Conservation (phyloP, 2,888 invertebrate genomes). For the Pseudococcus longispinus region DNA sequence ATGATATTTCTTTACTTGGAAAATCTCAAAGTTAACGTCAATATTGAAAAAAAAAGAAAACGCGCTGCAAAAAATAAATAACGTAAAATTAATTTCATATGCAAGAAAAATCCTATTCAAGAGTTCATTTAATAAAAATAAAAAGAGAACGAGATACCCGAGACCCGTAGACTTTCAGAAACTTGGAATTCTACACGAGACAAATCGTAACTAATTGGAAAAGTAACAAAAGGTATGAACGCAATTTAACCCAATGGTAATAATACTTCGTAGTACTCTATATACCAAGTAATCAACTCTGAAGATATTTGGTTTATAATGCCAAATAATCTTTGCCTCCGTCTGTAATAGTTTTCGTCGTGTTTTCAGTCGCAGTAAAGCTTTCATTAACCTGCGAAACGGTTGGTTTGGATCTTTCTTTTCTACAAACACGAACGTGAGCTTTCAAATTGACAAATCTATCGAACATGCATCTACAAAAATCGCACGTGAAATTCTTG, state of each 20-base stretch:
- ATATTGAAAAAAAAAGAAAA: background rate
- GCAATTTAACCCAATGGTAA: background rate
- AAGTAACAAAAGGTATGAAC: background rate
- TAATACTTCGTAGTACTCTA: background rate
- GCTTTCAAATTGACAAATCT: constrained; percentile 57
- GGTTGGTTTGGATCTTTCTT: constrained; percentile 44
- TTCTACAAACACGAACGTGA: constrained; percentile 47
- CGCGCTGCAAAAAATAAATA: background rate
- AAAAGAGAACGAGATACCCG: background rate
- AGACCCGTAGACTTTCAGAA: no score
- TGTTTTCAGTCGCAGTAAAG: background rate
- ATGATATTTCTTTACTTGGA: no score
- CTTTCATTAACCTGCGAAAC: background rate
- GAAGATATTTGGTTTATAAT: background rate
- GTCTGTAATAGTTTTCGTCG: background rate
- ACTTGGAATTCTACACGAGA: no score
- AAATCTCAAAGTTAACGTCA: no score
- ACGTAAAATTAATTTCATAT: background rate
- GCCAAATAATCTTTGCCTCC: constrained; percentile 25
- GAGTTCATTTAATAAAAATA: background rate
- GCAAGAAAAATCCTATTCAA: background rate
- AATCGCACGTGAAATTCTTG: constrained; percentile 47
- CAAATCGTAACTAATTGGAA: background rate
- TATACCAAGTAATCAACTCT: background rate
- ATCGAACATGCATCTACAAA: constrained; percentile 49